Conservation (phyloP, 2,113 vertebrate genomes). For the Salminus brasiliensis region DNA sequence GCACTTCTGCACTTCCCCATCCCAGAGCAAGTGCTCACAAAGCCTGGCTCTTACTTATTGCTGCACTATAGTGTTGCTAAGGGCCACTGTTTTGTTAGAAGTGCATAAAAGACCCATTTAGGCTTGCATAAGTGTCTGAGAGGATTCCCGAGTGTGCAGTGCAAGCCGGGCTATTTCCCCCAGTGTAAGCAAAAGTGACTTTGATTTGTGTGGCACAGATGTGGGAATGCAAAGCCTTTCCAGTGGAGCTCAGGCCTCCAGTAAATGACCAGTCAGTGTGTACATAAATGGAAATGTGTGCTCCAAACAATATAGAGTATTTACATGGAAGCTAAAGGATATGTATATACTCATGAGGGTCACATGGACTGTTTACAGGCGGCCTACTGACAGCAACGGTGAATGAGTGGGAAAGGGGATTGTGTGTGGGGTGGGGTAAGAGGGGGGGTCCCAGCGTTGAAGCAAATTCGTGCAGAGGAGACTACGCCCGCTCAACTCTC, state of each 20-base stretch:
- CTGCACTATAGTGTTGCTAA: not conserved
- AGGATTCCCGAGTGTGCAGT: conserved; percentile 25
- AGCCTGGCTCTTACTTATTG: not conserved
- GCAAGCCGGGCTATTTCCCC: conserved; percentile 3
- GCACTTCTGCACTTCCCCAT: conserved; percentile 1
- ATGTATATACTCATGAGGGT: not conserved
- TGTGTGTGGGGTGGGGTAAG: not conserved
- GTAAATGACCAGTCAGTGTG: conserved; percentile 25
- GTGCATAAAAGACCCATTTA: conserved; percentile 15
- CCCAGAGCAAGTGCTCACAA: not conserved
- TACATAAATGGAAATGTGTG: conserved; percentile 22
- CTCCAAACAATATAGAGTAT: not conserved
- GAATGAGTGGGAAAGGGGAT: too few relatives aligned
- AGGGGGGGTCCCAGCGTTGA: not conserved
- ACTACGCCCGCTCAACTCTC: not conserved
- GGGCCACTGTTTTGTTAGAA: conserved; percentile 33
- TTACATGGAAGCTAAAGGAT: conserved; percentile 4
- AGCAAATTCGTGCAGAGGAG: not conserved
- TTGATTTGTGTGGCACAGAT: conserved; percentile 33
- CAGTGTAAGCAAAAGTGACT: conserved; percentile 44
- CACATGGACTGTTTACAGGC: not conserved
- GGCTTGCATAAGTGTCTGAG: conserved; percentile 7
- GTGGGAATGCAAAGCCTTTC: conserved; percentile 29
- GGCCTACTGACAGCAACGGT: conserved; percentile 22
- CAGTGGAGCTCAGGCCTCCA: not conserved